Conservation (phyloP, 2,113 vertebrate species). For the Cranoglanis bouderius region DNA sequence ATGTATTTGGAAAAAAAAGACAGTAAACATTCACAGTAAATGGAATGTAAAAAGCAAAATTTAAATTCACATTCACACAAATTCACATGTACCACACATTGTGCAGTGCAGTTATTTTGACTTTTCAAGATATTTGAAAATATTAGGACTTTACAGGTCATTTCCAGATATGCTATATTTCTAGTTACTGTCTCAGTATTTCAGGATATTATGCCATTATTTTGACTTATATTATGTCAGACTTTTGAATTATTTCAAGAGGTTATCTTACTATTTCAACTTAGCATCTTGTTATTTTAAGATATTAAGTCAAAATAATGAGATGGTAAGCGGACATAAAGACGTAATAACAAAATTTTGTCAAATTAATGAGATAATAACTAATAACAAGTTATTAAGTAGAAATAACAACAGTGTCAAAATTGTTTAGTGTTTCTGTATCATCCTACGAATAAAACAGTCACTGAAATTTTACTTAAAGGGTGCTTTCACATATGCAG, state of each 20-base stretch:
- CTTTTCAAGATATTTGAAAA: not conserved
- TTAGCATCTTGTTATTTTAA: not conserved
- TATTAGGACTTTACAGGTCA: not conserved
- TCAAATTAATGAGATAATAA: not conserved
- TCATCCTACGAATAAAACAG: not conserved
- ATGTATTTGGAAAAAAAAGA: not conserved
- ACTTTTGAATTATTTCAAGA: not conserved
- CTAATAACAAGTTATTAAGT: not conserved
- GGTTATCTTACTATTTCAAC: not conserved
- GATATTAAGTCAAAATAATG: not conserved
- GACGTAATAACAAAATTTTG: not conserved
- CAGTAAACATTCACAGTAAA: not conserved
- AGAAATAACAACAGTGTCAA: not conserved
- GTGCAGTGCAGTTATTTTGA: not conserved
- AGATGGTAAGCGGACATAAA: not conserved
- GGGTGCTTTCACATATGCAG: not conserved
- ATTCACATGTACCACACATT: not conserved
- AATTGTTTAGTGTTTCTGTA: not conserved
- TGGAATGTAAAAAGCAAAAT: not conserved
- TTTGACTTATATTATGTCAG: not conserved
- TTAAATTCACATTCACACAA: not conserved
- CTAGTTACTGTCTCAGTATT: not conserved
- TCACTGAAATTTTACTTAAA: not conserved
- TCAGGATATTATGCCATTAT: not conserved
- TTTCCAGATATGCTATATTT: not conserved